Base-by-base conservation (phyloP, 2,888 invertebrate species). In the Conistra vaccinii region DNA sequence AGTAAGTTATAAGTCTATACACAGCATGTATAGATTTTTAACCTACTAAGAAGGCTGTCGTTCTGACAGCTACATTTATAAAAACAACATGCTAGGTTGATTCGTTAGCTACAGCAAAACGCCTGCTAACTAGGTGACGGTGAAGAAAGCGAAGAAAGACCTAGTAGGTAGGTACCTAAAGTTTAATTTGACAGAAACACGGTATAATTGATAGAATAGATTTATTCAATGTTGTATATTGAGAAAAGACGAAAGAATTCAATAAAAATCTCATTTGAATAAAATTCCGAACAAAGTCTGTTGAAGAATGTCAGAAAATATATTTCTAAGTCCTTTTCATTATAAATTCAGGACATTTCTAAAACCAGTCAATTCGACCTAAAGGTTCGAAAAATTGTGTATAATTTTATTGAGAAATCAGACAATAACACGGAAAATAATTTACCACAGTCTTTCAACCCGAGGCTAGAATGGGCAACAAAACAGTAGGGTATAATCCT, bases 201-300 rank as follows among this genome's bases (percentile, higher is more conserved):
- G 2, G 12, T 48, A n/a, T 58, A 58, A 23, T 48, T 60, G 20
- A 42, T 51, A 73, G 4, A 39, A 70, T 35, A 39, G 3, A 65
- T 58, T 6, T 17, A 62, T 72, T 61, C n/a, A 39, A 66, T 53
- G 20, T 53, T 48, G 20, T 48, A 26, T 66, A 57, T 73, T n/a
- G 35, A 29, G 14, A 51, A 73, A 80, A 80, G 12, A 32, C 39
- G 9, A 58, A n/a, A 80, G 48, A 62, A 73, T 73, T 62, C 9
- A 80, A 78, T 73, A 57, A 53, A 51, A 73, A 51, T 35, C 45
- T 29, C 14, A 78, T 80, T 81, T 78, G 45, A 81, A 78, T 78
- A 80, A 78, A 80, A 66, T 66, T 61, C 5, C 45, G 53, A 45
- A 29, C 26, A n/a, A 62, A 58, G 35, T 72, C 29, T 32, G 32